phyloP scores from a whole-genome alignment of 2,797 vertebrate genomes.

The Lacerta bilineata region DNA sequence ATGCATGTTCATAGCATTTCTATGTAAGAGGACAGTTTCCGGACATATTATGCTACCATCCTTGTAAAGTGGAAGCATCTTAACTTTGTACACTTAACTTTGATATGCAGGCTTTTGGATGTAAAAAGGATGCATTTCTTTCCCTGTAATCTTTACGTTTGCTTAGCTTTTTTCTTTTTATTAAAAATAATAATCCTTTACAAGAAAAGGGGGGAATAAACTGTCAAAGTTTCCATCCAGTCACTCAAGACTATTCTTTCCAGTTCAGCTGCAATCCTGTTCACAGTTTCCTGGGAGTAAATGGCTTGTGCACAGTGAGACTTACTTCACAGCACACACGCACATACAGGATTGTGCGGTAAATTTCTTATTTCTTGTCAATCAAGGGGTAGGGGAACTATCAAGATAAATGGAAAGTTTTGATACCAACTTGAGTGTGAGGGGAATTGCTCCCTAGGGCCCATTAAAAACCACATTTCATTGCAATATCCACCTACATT shows the following conservation, averaged over 20 bases:
- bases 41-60: neutral
- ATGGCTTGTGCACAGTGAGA: no score
- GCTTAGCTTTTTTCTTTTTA: neutral
- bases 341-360: neutral
- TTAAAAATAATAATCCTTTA: slow-evolving; percentile 62
- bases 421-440: neutral
- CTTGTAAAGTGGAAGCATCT: neutral
- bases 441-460: neutral
- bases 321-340: neutral
- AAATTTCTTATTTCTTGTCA: slow-evolving; percentile 15
- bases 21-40: neutral
- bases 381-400: neutral
- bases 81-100: neutral
- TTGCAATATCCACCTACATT: slow-evolving; percentile 3
- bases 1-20: neutral
- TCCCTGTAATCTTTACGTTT: slow-evolving; percentile 53
- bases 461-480: slow-evolving; percentile 1
- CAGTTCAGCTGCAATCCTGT: neutral
- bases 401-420: neutral
- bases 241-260: slow-evolving; percentile 65
- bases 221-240: slow-evolving; percentile 59
- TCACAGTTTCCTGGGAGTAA: neutral
- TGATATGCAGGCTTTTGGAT: neutral
- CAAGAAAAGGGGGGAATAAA: slow-evolving; percentile 53
- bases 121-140: slow-evolving; percentile 54